Percentiles rank a stretch among this genome's conserved stretches.
These are phyloP conservation scores for Tragelaphus oryx DNA, from an alignment of 2,797 vertebrate genomes.

Conservation along the genomic window DNA sequence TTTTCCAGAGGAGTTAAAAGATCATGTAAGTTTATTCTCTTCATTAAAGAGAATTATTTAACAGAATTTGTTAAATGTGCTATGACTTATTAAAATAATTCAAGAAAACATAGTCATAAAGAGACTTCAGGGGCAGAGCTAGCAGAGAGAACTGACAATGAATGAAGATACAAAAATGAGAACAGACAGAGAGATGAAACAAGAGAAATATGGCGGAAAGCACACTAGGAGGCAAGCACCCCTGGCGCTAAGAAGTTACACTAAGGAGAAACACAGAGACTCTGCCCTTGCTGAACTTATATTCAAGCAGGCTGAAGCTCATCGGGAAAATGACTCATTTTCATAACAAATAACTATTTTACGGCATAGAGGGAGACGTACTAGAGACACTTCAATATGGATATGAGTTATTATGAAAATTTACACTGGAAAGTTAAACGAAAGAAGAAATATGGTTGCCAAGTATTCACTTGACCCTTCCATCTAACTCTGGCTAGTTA, in stretches of 20 bases:
- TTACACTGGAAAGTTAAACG: background rate
- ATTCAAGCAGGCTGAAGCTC: background rate
- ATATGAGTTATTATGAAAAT: background rate
- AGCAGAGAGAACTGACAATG: background rate
- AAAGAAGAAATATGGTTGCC: background rate
- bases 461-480: background rate
- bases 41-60: slow-evolving; percentile 20
- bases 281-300: background rate
- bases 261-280: no score
- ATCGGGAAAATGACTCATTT: background rate
- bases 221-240: background rate
- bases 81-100: slow-evolving; percentile 12
- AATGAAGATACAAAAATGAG: background rate
- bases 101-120: slow-evolving; percentile 3
- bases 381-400: background rate
- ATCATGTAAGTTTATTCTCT: background rate
- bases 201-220: background rate
- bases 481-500: background rate
- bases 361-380: background rate
- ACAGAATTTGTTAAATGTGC: background rate
- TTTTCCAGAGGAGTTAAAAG: slow-evolving; percentile 1
- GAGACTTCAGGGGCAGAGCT: background rate
- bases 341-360: background rate
- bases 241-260: background rate
- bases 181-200: background rate